phyloP scores from a whole-genome alignment of 2,113 vertebrate species.

The Myrmophylax atrothorax region DNA sequence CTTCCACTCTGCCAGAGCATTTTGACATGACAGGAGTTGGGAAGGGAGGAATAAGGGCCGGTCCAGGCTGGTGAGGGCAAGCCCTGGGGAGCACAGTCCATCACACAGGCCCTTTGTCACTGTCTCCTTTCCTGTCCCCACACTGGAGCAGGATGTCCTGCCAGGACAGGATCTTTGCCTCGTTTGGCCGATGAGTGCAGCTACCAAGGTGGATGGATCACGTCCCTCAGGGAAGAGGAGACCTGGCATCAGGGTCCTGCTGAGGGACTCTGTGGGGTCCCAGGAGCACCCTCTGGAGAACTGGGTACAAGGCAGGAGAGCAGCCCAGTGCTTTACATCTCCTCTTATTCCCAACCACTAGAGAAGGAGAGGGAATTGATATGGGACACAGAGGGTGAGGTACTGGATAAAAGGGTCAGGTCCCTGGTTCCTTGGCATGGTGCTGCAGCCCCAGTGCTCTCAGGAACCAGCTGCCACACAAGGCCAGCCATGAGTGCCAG shows the following conservation, averaged over 20 bases:
- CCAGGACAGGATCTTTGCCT: background rate
- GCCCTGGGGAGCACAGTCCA: background rate
- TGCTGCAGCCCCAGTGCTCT: background rate
- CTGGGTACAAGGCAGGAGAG: background rate
- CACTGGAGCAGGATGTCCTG: background rate
- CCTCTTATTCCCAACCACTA: background rate
- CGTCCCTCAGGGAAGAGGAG: fast-evolving
- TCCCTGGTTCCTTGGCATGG: fast-evolving
- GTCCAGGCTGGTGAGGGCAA: background rate
- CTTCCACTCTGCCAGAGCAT: background rate
- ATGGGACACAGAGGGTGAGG: fast-evolving
- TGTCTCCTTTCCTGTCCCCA: background rate
- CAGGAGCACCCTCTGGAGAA: fast-evolving
- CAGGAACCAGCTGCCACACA: background rate
- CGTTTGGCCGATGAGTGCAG: background rate
- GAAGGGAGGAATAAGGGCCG: background rate
- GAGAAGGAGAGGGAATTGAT: background rate
- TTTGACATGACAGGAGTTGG: background rate
- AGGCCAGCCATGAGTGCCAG: background rate
- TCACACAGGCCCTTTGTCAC: background rate
- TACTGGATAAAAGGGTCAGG: background rate
- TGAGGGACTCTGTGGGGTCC: fast-evolving
- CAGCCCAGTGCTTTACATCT: background rate
- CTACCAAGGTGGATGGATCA: background rate
- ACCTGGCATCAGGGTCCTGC: background rate